Base-by-base conservation (phyloP, 2,113 vertebrate species). In the Melozone crissalis region DNA sequence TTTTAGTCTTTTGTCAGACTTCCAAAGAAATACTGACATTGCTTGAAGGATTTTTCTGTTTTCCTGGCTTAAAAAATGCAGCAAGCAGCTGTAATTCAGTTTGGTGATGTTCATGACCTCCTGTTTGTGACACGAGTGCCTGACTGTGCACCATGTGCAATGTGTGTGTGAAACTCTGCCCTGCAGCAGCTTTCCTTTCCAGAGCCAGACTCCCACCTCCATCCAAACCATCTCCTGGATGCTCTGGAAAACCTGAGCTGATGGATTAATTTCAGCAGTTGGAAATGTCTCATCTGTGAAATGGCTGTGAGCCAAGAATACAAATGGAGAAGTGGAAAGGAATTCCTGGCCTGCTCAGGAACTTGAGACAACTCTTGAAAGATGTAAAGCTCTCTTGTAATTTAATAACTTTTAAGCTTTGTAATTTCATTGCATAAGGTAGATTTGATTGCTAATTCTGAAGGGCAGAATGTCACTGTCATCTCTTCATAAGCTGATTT, bases 261-360 rank as follows among this genome's bases (percentile, higher is more conserved):
- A 26, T 33, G n/a, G 72, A 73, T 94, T 91, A 20, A 90, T 96
- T 95, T 93, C 76, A 94, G 67, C 55, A 55, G 73, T 69, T 89
- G 95, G 84, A 94, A 77, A 94, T 85, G 88, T 84, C 90, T 93
- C 62, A 52, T 93, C 68, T 66, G 54, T 77, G 72, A 81, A 85
- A 43, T 77, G 92, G 63, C 80, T 49, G 23, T 37, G 76, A 95
- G 91, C 67, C 59, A 91, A 74, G 86, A 69, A 74, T 62, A 68
- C 67, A 74, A 82, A 14, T 66, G 75, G 54, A 72, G 49, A 44
- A 59, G 46, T 57, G 67, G 51, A 58, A 68, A 93, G 83, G 83
- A 84, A 84, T 71, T 43, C n/a, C 24, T 63, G 75, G 61, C 61
- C 73, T 95, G 33, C 91, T 80, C 76, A 82, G 84, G 94, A 89